Evolutionary conservation across 2,113 vertebrate genomes (phyloP).

Genomic region (Ceyx cyanopectus): DNA sequence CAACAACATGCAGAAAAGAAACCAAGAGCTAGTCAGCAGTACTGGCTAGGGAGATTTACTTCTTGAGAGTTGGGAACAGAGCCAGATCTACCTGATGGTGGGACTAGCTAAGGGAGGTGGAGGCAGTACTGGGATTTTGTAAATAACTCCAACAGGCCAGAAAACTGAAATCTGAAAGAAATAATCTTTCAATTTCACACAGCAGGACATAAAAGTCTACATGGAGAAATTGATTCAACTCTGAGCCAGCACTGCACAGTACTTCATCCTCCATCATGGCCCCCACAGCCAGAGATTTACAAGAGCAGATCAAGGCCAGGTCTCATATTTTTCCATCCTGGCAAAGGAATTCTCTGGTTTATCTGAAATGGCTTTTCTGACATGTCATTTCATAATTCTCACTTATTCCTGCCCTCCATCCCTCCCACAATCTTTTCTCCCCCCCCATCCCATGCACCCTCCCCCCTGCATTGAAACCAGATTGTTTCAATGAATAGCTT

Average conservation of each 20-base stretch:
- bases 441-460: neutral
- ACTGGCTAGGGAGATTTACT: neutral
- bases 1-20: slow-evolving; percentile 20
- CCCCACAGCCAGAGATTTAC: slow-evolving; percentile 59
- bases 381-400: neutral
- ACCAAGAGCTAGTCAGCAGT: neutral
- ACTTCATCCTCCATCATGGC: slow-evolving; percentile 44
- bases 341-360: slow-evolving; percentile 46
- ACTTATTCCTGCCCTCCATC: neutral
- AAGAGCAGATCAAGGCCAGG: slow-evolving; percentile 33
- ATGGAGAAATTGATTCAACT: slow-evolving; percentile 62
- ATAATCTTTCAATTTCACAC: slow-evolving; percentile 70
- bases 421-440: neutral
- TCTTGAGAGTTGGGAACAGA: neutral
- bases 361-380: slow-evolving; percentile 47
- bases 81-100: neutral
- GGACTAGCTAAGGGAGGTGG: neutral
- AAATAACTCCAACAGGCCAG: neutral
- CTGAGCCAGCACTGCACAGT: neutral
- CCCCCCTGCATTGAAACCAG: neutral
- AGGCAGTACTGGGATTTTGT: neutral
- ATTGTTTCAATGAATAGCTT: neutral
- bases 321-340: slow-evolving; percentile 15
- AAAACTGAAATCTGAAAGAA: slow-evolving; percentile 25
- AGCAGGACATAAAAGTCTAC: slow-evolving; percentile 57